Percentiles rank a stretch among this genome's conserved stretches.
Evolutionary conservation across 2,113 vertebrate species (phyloP).

Genomic region (Galeopterus variegatus): DNA sequence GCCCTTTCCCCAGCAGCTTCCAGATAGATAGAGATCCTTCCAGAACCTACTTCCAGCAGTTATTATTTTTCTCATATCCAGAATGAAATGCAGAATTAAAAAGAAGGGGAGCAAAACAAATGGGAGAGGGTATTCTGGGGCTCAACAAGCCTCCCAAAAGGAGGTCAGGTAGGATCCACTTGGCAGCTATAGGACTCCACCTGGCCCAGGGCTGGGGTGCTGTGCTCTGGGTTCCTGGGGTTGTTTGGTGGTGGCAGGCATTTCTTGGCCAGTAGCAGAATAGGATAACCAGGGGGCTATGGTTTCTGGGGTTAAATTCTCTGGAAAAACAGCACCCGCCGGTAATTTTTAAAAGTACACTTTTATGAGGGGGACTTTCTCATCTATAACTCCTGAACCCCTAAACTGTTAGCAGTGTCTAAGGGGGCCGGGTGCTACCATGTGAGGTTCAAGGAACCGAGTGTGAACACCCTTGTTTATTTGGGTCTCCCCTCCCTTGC

Average conservation of each 20-base stretch:
- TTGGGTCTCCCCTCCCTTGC: background rate
- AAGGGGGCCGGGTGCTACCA: background rate
- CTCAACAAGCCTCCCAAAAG: background rate
- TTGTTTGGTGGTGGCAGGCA: no score
- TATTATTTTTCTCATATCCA: accelerated
- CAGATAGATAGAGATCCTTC: background rate
- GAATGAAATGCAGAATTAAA: background rate
- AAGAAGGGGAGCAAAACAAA: slow-evolving; percentile 38
- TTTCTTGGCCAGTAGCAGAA: background rate
- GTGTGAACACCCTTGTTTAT: background rate
- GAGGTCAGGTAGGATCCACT: background rate
- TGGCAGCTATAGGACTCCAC: background rate
- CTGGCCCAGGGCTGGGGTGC: background rate
- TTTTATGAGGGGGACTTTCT: background rate
- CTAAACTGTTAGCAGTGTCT: background rate
- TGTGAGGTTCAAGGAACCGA: background rate
- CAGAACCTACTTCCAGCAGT: slow-evolving; percentile 8
- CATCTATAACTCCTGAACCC: background rate
- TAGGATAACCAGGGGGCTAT: slow-evolving; percentile 22
- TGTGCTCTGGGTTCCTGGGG: background rate
- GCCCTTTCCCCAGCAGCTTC: background rate
- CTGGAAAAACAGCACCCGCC: slow-evolving; percentile 40
- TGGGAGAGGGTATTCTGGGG: slow-evolving; percentile 25
- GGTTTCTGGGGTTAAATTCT: slow-evolving; percentile 72
- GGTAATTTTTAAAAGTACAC: background rate